Evolutionary conservation across 2,888 invertebrate species (phyloP), one percentile per base, ranked within the genome.

Genomic region (Xylota sylvarum): DNA sequence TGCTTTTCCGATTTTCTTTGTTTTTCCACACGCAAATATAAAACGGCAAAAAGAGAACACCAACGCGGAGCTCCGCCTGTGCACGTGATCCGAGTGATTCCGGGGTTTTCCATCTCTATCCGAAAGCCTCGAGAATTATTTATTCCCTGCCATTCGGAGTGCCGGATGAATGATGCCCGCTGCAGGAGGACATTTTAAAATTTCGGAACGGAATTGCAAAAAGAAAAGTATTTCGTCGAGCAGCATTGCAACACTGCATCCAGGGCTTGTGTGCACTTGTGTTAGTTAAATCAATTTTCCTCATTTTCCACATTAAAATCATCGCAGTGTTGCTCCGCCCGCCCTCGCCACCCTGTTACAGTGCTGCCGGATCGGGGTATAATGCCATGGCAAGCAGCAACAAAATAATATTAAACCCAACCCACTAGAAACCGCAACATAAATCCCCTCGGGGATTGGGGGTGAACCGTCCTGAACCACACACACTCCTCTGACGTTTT

Each of bases 1-100:
- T 77, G 81, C 81, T 77, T 72, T 81, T 77, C 23, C 27, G 52
- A 82, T 72, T 86, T 82, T 86, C 73, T 82, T 81, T 82, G 67
- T 73, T 73, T 86, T 86, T 82, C 43, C 55, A 17, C 40, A 58
- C 56, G 65, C 67, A 64, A 72, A 89, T 89, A 89, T 89, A 84
- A 77, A 84, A 87, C 37, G 65, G 70, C 30, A 80, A 90, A 90
- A 90, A 89, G 90, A 90, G 89, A 89, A 88, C 88, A 88, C 65
- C 77, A 79, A 48, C 79, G 70, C 69, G 70, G 90, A 90, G 91
- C 91, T 90, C 90, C 90, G 90, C 90, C 90, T 88, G 91, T 89
- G 50, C 82, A 88, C 81, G 86, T 74, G 79, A 69, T 80, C 70
- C 35, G 80, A 72, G 65, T 73, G 6, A 2, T 67, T 6, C 50